These are phyloP conservation scores for Echeneis naucrates DNA, from an alignment of 2,797 vertebrate species.

Conservation along the genomic window DNA sequence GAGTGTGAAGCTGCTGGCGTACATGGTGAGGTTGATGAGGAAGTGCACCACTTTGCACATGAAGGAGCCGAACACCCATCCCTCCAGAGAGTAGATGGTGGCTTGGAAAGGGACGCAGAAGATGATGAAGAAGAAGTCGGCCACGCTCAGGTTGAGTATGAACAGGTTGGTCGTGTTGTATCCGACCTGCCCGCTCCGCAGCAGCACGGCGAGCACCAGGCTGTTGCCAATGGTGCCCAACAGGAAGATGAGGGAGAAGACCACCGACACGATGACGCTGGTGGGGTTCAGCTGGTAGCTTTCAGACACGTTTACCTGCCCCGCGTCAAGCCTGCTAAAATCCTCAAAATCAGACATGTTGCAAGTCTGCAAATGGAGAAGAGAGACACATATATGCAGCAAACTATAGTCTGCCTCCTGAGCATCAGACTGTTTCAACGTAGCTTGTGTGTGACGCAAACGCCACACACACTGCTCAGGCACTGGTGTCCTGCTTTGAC, in stretches of 20 bases:
- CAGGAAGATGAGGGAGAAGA: constrained; percentile 92
- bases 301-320: constrained; percentile 83
- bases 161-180: constrained; percentile 93
- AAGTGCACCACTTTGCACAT: constrained; percentile 94
- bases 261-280: constrained; percentile 89
- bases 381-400: not conserved
- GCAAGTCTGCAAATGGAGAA: constrained; percentile 38
- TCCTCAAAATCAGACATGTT: constrained; percentile 89
- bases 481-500: constrained; percentile 1
- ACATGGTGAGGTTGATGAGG: constrained; percentile 94
- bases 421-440: not conserved
- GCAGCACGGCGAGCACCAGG: constrained; percentile 89
- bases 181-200: constrained; percentile 87
- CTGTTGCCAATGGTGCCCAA: constrained; percentile 91
- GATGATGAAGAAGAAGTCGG: constrained; percentile 94
- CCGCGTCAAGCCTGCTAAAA: constrained; percentile 73
- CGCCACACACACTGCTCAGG: not conserved
- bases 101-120: constrained; percentile 95
- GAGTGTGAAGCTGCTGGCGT: constrained; percentile 93
- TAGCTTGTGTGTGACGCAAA: not conserved
- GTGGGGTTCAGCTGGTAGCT: constrained; percentile 87
- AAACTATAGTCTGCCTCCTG: not conserved
- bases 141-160: constrained; percentile 93
- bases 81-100: constrained; percentile 92
- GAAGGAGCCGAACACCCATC: constrained; percentile 93